A percentile compares a stretch with the other conserved stretches of the same genome.
Evolutionary conservation across 2,888 invertebrate species (phyloP).

Genomic region (Coleophora flavipennella): DNA sequence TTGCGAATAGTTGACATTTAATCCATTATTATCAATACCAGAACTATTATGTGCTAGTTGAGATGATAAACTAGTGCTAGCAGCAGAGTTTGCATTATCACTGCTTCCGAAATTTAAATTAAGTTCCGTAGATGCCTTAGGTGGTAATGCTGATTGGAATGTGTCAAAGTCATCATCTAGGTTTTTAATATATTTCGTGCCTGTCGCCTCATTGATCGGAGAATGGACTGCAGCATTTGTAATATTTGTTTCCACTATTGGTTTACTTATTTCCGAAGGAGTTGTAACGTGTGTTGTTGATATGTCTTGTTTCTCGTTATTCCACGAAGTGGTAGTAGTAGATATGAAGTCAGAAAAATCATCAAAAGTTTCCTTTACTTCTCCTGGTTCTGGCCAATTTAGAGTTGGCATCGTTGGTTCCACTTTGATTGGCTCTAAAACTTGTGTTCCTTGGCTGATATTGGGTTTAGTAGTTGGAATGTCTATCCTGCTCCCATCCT

Average conservation of each 20-base stretch:
- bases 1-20: slow-evolving; percentile 27
- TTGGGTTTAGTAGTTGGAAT: slow-evolving; percentile 16
- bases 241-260: neutral
- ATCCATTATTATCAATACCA: slow-evolving; percentile 25
- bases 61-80: slow-evolving; percentile 16
- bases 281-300: slow-evolving; percentile 2
- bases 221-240: slow-evolving; percentile 7
- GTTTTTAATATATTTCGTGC: no score
- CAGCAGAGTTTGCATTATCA: slow-evolving; percentile 7
- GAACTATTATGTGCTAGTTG: slow-evolving; percentile 14
- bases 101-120: slow-evolving; percentile 14
- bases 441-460: slow-evolving; percentile 36
- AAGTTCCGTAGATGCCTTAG: slow-evolving; percentile 20
- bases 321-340: slow-evolving; percentile 32
- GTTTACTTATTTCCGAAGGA: slow-evolving; percentile 9
- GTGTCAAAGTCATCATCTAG: slow-evolving; percentile 60
- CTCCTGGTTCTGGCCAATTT: slow-evolving; percentile 67
- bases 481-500: slow-evolving; percentile 2
- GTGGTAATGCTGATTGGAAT: slow-evolving; percentile 54
- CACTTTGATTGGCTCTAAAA: slow-evolving; percentile 59
- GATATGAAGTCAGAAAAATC: slow-evolving; percentile 58
- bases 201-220: no score
- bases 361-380: slow-evolving; percentile 59
- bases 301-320: slow-evolving; percentile 21
- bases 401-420: slow-evolving; percentile 54